Evolutionary conservation across 2,113 vertebrate species (phyloP).

Genomic region (Oryzias curvinotus): DNA sequence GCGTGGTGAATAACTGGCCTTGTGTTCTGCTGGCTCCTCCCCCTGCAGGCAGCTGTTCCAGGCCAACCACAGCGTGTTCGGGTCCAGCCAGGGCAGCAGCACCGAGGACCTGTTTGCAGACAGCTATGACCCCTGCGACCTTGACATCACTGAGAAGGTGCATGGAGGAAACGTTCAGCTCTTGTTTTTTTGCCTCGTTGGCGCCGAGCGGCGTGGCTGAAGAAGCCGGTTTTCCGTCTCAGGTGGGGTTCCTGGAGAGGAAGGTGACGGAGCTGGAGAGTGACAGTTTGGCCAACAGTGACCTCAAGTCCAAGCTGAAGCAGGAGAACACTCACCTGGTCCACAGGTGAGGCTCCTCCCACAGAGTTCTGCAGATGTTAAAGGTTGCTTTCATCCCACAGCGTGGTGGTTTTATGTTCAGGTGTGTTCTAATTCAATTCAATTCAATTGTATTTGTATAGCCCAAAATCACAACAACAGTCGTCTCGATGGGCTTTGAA

Average conservation of each 20-base stretch:
- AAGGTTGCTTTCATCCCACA: too few species aligned
- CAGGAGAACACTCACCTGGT: slow-evolving; percentile 96
- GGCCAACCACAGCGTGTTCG: slow-evolving; percentile 87
- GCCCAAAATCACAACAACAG: too few species aligned
- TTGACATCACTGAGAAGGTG: slow-evolving; percentile 96
- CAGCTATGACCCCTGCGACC: slow-evolving; percentile 94
- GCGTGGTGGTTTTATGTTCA: too few species aligned
- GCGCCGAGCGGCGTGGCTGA: background rate
- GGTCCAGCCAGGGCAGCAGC: slow-evolving; percentile 91
- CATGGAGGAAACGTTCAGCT: background rate
- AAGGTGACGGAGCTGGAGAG: slow-evolving; percentile 96
- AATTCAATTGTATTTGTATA: too few species aligned
- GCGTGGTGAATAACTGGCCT: too few species aligned
- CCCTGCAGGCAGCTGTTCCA: slow-evolving; percentile 88
- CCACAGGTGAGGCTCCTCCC: slow-evolving; percentile 81
- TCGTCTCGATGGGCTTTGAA: too few species aligned
- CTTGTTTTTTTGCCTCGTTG: background rate
- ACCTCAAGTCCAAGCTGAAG: slow-evolving; percentile 93
- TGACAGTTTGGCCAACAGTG: slow-evolving; percentile 86
- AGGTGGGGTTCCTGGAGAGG: slow-evolving; percentile 95
- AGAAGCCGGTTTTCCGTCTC: background rate
- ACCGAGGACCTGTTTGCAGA: slow-evolving; percentile 95
- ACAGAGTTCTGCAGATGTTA: too few species aligned
- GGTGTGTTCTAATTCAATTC: too few species aligned
- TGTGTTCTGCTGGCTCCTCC: background rate